A percentile compares a stretch with the other conserved stretches of the same genome.
Evolutionary conservation across 2,113 vertebrate genomes (phyloP).

Genomic region (Synchiropus splendidus): DNA sequence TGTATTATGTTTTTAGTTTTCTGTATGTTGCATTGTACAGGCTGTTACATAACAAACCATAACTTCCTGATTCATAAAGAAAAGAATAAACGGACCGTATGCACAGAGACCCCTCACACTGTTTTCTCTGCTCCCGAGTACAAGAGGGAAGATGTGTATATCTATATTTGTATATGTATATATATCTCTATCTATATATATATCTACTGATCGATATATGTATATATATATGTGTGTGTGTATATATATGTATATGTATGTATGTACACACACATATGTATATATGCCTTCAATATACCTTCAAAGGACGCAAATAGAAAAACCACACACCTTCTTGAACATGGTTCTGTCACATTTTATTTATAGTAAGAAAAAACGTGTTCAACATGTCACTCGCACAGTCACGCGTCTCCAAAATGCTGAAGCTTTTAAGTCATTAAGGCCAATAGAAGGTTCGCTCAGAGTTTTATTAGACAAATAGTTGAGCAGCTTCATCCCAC

Average conservation of each 20-base stretch:
- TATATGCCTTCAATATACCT: too few relatives aligned
- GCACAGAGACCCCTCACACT: conserved; percentile 40
- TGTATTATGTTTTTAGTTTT: conserved; percentile 41
- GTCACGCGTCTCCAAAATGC: conserved; percentile 50
- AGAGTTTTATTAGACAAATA: neutral
- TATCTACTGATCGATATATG: too few relatives aligned
- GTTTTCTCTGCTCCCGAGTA: too few relatives aligned
- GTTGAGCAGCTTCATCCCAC: neutral
- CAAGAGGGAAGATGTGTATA: too few relatives aligned
- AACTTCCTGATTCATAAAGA: conserved; percentile 71
- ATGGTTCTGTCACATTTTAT: conserved; percentile 48
- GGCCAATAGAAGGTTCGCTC: conserved; percentile 39
- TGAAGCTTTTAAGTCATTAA: conserved; percentile 50
- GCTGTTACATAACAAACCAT: conserved; percentile 73
- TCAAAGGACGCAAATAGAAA: too few relatives aligned
- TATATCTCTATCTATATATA: too few relatives aligned
- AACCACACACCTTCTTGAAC: conserved; percentile 13
- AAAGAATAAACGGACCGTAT: conserved; percentile 58
- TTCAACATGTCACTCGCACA: conserved; percentile 54
- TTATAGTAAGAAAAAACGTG: conserved; percentile 55
- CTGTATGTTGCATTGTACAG: conserved; percentile 67
- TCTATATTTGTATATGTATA: too few relatives aligned
- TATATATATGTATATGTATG: too few relatives aligned
- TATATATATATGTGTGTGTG: too few relatives aligned
- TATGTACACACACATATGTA: too few relatives aligned